Evolutionary conservation across 2,888 invertebrate genomes (phyloP), one percentile per base, ranked within the genome.

Genomic region (Mesorhabditis sp.): DNA sequence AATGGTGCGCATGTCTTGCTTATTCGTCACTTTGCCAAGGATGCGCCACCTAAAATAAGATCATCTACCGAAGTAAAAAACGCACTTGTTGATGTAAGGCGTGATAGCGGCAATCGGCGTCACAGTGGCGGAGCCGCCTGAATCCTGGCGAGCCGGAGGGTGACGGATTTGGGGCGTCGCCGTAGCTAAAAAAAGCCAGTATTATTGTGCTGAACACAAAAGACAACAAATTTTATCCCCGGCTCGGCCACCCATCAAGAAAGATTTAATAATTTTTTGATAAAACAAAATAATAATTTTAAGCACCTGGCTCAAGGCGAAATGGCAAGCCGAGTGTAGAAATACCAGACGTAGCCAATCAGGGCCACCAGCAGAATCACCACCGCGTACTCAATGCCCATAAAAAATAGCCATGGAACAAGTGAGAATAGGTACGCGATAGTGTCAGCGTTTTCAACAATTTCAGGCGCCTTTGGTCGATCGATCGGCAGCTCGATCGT

Each of bases 21-120:
- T 80, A 50, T 4, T 44, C 2, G 69, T 66, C 10, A 68, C 74
- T 4, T 71, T 44, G 45, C 79, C 79, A 43, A 74, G 71, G 45
- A 79, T 72, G 15, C 76, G 70, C 71, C 72, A 79, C 45, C 77
- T 79, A 42, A 64, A 74, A 68, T 10, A n/a, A 50, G 58, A 50
- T 50, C 7, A 50, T n/a, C n/a, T 2, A 50, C 7, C 7, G n/a
- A 50, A 50, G n/a, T 50, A 50, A 50, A 64, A 78, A 50, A 78
- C 71, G 72, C 74, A 70, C 41, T 70, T 71, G 45, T 62, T 67
- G 13, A 74, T 65, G 58, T 76, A 79, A 6, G 79, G 77, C 4
- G 75, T 77, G 45, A 80, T 67, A 67, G 69, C 68, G 0, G 70
- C 69, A 44, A 77, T 78, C 6, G 78, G 77, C 4, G 76, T 75